Evolutionary conservation across 1,140 invertebrate species (phyloP).

Genomic region (Diabrotica undecimpunctata): DNA sequence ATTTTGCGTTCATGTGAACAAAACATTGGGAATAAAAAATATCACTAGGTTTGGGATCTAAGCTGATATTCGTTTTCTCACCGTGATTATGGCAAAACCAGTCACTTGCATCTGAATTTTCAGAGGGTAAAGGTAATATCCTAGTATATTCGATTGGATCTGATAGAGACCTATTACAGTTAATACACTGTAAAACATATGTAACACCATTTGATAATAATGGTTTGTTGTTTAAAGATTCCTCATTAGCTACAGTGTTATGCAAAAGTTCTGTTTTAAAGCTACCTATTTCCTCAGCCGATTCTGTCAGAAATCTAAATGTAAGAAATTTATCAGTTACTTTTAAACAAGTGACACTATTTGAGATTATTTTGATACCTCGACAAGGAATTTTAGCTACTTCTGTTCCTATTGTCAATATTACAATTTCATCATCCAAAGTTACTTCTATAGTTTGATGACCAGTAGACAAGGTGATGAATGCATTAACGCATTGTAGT

Average conservation of each 20-base stretch:
- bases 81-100: constrained; percentile 55
- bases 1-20: constrained; percentile 50
- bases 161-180: constrained; percentile 51
- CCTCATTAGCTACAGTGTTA: constrained; percentile 32
- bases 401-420: constrained; percentile 44
- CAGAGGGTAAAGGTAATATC: constrained; percentile 53
- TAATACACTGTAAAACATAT: constrained; percentile 49
- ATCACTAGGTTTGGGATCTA: constrained; percentile 50
- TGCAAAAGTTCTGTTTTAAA: constrained; percentile 53
- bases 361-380: constrained; percentile 45
- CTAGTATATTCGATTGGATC: constrained; percentile 48
- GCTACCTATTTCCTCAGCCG: constrained; percentile 42
- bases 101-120: constrained; percentile 53
- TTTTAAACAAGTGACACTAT: constrained; percentile 33
- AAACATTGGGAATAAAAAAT: constrained; percentile 52
- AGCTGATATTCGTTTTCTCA: constrained; percentile 31
- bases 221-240: constrained; percentile 40
- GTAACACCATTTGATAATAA: constrained; percentile 45
- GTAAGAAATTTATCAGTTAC: constrained; percentile 39
- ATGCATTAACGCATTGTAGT: constrained; percentile 55
- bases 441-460: constrained; percentile 41
- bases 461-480: constrained; percentile 50
- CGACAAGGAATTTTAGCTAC: constrained; percentile 46
- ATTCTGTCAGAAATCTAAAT: constrained; percentile 35
- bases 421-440: constrained; percentile 35